Base-by-base conservation (phyloP, 2,888 invertebrate genomes). In the Camponotus fellah region DNA sequence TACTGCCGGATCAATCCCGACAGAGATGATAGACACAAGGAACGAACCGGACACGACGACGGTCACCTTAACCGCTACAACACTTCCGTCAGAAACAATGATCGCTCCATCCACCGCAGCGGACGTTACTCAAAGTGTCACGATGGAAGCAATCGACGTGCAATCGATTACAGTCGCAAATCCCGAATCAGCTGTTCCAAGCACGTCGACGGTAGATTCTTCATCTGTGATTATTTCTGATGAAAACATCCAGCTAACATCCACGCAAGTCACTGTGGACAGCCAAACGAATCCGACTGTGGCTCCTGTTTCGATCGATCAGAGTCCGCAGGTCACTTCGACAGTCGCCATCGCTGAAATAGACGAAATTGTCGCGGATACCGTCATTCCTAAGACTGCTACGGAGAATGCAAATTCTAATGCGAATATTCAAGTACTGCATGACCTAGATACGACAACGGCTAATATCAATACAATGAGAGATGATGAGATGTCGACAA, bases 91-190 rank as follows among this genome's bases (percentile, higher is more conserved):
- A 32, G 65, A 82, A 58, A 69, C 46, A 62, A 82, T 46, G 4
- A 21, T 34, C 64, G 34, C 58, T 66, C 43, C 37, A 53, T 14
- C 71, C 32, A 76, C 49, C 34, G 46, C n/a, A 34, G 34, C 37
- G 3, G 58, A 14, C 37, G 21, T 26, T n/a, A 82, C 64, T 69
- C 77, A 58, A 82, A 76, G 14, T 26, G 77, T 75, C 64, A 64
- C 81, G 49, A 53, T n/a, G 37, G 12, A 3, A 46, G n/a, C 17
- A 17, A 37, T 58, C 62, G 49, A 60, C 2, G 32, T 34, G 14
- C 76, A 34, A 64, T 32, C 76, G 21, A 81, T 12, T 64, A n/a
- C 49, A 46, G 32, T 74, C 21, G 60, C 75, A 9, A 32, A 14
- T 8, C 4, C 49, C 17, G n/a, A 34, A 3, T 9, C 46, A 60